phyloP scores from a whole-genome alignment of 2,888 invertebrate genomes.

The Blera fallax region DNA sequence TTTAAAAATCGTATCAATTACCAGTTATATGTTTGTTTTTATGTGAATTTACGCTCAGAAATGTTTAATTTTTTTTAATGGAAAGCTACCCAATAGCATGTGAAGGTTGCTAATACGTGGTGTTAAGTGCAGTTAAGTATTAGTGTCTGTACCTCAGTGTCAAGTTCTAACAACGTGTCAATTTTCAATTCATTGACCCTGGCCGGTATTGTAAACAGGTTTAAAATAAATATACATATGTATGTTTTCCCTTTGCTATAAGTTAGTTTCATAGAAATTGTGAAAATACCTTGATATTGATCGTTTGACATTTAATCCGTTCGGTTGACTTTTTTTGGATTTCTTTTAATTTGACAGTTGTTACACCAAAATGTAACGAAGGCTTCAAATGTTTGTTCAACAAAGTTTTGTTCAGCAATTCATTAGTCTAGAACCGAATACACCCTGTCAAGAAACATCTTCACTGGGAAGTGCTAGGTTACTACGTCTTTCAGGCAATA shows the following conservation, averaged over 20 bases:
- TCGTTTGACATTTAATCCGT: not conserved
- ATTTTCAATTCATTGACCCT: conserved; percentile 26
- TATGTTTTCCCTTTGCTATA: not conserved
- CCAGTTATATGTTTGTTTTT: conserved; percentile 15
- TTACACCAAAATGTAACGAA: not conserved
- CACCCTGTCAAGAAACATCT: too few species aligned
- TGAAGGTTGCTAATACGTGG: conserved; percentile 33
- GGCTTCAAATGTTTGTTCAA: too few species aligned
- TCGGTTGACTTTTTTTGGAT: not conserved
- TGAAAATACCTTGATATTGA: not conserved
- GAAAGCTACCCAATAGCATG: conserved; percentile 42
- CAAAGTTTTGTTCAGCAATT: too few species aligned
- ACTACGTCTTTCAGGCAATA: too few species aligned
- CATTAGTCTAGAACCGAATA: too few species aligned
- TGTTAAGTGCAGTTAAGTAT: not conserved
- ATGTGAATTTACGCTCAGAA: not conserved
- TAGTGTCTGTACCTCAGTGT: conserved; percentile 21
- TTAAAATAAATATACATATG: not conserved
- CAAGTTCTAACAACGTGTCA: conserved; percentile 22
- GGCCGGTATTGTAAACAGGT: not conserved
- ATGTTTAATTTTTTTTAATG: conserved; percentile 10
- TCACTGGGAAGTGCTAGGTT: too few species aligned
- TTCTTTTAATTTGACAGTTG: not conserved
- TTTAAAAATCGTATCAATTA: conserved; percentile 28
- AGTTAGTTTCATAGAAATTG: not conserved